Conservation (phyloP, 2,113 vertebrate genomes). For the Oreotrochilus melanogaster region DNA sequence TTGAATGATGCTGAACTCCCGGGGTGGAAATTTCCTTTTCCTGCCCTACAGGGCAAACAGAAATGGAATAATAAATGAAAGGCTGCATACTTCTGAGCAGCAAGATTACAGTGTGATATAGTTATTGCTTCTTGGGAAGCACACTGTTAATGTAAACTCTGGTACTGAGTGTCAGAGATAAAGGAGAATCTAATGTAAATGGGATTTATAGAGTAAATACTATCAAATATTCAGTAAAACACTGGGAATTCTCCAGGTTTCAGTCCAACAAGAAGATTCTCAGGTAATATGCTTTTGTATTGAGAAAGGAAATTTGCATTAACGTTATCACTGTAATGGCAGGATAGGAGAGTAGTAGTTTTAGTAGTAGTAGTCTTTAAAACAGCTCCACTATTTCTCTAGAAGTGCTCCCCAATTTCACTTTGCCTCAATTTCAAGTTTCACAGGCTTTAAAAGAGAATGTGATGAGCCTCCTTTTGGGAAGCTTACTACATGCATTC, state of each 20-base stretch:
- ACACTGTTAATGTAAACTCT: slow-evolving; percentile 34
- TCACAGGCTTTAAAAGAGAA: not conserved
- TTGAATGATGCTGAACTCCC: slow-evolving; percentile 66
- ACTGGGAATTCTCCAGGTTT: slow-evolving; percentile 16
- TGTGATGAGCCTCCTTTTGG: not conserved
- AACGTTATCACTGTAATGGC: not conserved
- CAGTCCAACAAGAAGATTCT: not conserved
- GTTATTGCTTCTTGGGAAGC: slow-evolving; percentile 52
- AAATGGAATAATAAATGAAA: slow-evolving; percentile 74
- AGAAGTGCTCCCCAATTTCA: not conserved
- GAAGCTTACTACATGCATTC: not conserved
- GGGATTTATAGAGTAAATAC: slow-evolving; percentile 51
- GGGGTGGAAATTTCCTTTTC: slow-evolving; percentile 57
- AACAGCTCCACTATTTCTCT: not conserved
- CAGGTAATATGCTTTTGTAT: not conserved
- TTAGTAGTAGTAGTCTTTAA: not conserved
- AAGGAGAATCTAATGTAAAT: slow-evolving; percentile 46
- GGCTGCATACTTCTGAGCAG: slow-evolving; percentile 31
- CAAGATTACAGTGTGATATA: slow-evolving; percentile 65
- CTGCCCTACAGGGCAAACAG: slow-evolving; percentile 44
- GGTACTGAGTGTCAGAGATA: slow-evolving; percentile 52
- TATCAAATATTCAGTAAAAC: not conserved
- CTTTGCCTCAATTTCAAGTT: not conserved
- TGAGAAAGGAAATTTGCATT: not conserved
- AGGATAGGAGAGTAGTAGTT: not conserved